A percentile compares a stretch with the other conserved stretches of the same genome.
Evolutionary conservation across 1,140 invertebrate species (phyloP).

Genomic region (Antheraea mylitta): DNA sequence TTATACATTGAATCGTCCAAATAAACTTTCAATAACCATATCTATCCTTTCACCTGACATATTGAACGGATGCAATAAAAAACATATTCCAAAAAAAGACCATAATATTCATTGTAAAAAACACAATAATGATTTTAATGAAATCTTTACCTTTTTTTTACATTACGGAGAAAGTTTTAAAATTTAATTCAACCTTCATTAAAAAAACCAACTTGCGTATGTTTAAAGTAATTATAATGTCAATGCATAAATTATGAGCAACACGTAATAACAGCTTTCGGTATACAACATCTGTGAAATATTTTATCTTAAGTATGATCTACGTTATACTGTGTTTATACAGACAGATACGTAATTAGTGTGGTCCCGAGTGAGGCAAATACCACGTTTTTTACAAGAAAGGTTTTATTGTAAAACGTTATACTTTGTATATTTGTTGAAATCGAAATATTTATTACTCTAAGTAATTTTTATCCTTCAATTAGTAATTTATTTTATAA

Average conservation of each 20-base stretch:
- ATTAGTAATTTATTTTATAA: too few relatives aligned
- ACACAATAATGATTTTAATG: slow-evolving; percentile 8
- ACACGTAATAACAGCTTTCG: slow-evolving; percentile 42
- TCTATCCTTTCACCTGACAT: too few relatives aligned
- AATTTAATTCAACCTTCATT: slow-evolving; percentile 28
- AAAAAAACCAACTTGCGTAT: slow-evolving; percentile 35
- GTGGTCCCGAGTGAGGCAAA: neutral
- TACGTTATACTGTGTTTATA: slow-evolving; percentile 16
- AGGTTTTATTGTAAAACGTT: neutral
- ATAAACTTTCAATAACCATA: too few relatives aligned
- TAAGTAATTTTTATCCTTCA: too few relatives aligned
- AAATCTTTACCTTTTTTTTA: slow-evolving; percentile 2
- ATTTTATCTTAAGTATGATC: slow-evolving; percentile 46
- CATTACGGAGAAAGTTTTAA: slow-evolving; percentile 24
- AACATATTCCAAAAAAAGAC: too few relatives aligned
- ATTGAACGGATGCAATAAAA: too few relatives aligned
- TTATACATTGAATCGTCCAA: too few relatives aligned
- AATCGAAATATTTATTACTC: neutral
- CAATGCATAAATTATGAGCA: slow-evolving; percentile 50
- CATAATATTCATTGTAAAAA: neutral
- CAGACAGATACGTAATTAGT: neutral
- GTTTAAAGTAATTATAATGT: slow-evolving; percentile 39
- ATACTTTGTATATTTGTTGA: neutral
- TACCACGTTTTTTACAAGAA: neutral
- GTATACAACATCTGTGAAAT: slow-evolving; percentile 44